Evolutionary conservation across 1,140 invertebrate species (phyloP), one percentile per base, ranked within the genome.

Genomic region (Phthorimaea operculella): DNA sequence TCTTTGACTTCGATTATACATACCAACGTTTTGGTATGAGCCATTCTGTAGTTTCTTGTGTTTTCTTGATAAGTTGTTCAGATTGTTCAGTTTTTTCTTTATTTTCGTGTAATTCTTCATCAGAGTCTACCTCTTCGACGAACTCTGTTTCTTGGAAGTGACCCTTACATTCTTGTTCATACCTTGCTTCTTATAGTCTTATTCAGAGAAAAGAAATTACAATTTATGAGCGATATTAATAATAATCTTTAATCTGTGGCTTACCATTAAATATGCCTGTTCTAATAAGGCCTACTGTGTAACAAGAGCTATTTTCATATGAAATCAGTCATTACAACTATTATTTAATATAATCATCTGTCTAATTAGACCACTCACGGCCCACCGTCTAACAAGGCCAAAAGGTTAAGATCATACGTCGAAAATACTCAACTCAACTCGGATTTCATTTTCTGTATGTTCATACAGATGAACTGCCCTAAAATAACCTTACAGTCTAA

Each of bases 101-200:
- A 28, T 14, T 21, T 18, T 34, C 12, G 51, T 54, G 33, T 18
- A 55, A 51, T 54, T 79, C 83, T 55, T 86, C 83, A 55, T 86
- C 83, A 0, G 83, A 86, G 45, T 86, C 85, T 58, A 86, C 62
- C 74, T 86, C 85, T 73, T 84, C 85, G 5, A 77, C 74, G 54
- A 86, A 86, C 62, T 80, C 82, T 8, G 42, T 28, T 28, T 28
- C 21, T 28, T 28, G 2, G 21, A 4, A 28, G 21, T 28, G 21
- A 28, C 21, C n/a, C n/a, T n/a, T n/a, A n/a, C n/a, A 54, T 48
- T 80, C 74, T 52, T 76, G 70, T 53, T 67, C 51, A n/a, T n/a
- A n/a, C 57, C 73, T 78, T 2, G 53, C 74, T 47, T 81, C 77
- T 73, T 81, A 80, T 61, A 81, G 57, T 57, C 65, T 60, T 68